Conservation (phyloP, 2,113 vertebrate genomes). For the Pygathrix nemaeus region DNA sequence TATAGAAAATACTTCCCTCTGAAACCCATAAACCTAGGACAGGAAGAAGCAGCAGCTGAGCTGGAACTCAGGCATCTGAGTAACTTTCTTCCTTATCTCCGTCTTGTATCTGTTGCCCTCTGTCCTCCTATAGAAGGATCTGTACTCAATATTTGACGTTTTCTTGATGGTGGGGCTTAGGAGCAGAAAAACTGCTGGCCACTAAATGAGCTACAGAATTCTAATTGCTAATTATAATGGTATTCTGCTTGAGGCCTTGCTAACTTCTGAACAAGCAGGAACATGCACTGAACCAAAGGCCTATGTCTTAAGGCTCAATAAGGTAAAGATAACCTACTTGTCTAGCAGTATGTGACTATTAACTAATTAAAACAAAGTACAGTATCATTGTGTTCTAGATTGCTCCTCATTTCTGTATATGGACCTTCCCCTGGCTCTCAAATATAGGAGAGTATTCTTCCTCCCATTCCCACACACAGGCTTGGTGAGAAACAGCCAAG, state of each 20-base stretch:
- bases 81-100: neutral
- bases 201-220: neutral
- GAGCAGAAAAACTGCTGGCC: neutral
- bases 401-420: neutral
- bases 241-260: slow-evolving; percentile 14
- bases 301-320: neutral
- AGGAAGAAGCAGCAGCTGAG: neutral
- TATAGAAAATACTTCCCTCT: neutral
- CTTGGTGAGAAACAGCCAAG: neutral
- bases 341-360: neutral
- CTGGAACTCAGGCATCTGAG: neutral
- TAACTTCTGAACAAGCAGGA: slow-evolving; percentile 48
- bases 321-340: slow-evolving; percentile 38
- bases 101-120: neutral
- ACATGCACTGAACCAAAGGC: neutral
- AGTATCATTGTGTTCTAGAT: neutral
- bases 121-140: neutral
- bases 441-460: neutral
- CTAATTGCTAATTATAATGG: neutral
- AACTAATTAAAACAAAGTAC: slow-evolving; percentile 46
- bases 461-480: neutral
- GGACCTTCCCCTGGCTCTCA: neutral
- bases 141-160: neutral
- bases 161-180: neutral
- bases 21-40: neutral